Conservation (phyloP, 2,888 invertebrate genomes). For the Bombylius major region DNA sequence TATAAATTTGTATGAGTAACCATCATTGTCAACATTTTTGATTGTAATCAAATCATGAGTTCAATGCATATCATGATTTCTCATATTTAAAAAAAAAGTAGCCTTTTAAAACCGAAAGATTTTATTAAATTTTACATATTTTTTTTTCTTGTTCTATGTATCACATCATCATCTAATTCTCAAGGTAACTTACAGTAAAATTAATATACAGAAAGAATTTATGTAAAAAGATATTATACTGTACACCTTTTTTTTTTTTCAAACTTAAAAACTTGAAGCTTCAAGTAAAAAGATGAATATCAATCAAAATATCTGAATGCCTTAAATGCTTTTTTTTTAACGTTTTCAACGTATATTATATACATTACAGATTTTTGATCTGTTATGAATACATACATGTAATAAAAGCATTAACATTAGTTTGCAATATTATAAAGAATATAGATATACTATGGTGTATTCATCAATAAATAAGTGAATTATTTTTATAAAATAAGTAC, state of each 20-base stretch:
- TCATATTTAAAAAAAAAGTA: no score
- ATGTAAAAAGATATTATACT: background rate
- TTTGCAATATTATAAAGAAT: no score
- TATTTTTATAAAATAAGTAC: background rate
- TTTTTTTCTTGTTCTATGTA: background rate
- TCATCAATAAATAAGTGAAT: no score
- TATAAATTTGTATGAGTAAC: no score
- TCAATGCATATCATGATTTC: no score
- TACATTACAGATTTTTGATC: background rate
- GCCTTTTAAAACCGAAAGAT: background rate
- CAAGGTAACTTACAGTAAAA: background rate
- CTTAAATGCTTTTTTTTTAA: background rate
- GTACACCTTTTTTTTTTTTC: background rate
- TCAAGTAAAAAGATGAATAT: constrained; percentile 2
- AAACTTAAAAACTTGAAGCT: background rate
- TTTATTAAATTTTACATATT: background rate
- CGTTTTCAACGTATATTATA: background rate
- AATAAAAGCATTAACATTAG: no score
- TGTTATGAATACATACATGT: background rate
- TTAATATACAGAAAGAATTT: background rate
- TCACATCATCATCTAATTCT: background rate
- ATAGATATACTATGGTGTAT: no score
- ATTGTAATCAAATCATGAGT: no score
- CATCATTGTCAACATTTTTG: no score
- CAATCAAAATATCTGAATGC: constrained; percentile 3